Base-by-base conservation (phyloP, 2,797 vertebrate species). In the Dryobates pubescens region DNA sequence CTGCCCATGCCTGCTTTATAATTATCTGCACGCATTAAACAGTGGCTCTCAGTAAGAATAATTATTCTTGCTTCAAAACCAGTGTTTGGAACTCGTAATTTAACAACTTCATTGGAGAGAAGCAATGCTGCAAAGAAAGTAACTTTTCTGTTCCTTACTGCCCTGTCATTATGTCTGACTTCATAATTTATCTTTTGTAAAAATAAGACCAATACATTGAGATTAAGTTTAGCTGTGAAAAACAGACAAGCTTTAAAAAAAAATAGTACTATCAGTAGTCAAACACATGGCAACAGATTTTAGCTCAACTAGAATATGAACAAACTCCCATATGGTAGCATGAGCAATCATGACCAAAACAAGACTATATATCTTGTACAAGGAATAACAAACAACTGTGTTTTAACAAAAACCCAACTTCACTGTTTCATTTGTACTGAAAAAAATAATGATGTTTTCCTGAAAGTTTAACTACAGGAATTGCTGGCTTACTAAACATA, bases 301-400 rank as follows among this genome's bases (percentile, higher is more conserved):
- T 72, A 95, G 74, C 71, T 79, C 53, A 79, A 82, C 82, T 74
- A 95, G 89, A 82, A 74, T 91, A 88, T 84, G 93, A 96, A 86
- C 92, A 96, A 95, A 88, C 80, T 83, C 93, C 92, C 96, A 96
- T 96, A 96, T 95, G 95, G 93, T 82, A 89, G 89, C 85, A 95
- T 96, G 96, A 96, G 93, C 92, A 96, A 95, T 96, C 92, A 91
- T 82, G 82, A 96, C 90, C 95, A 95, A 94, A 96, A 96, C 93
- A 95, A 96, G 68, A 68, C 85, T 83, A 92, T 95, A 89, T 88
- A 89, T 95, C 91, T 89, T 93, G 61, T 86, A 84, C 51, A 71
- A 86, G 64, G 64, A 92, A 89, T 94, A 94, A 88, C 71, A 96
- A 96, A 92, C 89, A 95, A 76, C 64, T 53, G 32, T 51, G 26